Evolutionary conservation across 1,140 invertebrate genomes (phyloP).

Genomic region (Piezodorus guildinii): DNA sequence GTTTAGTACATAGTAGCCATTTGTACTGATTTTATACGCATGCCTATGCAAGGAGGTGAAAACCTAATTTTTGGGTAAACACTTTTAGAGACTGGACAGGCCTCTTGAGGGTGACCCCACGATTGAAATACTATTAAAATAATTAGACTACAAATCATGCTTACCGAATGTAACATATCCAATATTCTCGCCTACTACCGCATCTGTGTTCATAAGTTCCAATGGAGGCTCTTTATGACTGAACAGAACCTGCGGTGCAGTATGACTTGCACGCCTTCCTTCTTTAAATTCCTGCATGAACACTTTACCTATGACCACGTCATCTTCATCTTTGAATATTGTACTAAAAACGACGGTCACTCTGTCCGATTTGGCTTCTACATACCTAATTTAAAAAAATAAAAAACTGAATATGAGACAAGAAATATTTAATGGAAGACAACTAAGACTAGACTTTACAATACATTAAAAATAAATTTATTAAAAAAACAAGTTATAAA

Average conservation of each 20-base stretch:
- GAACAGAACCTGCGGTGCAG: slow-evolving; percentile 83
- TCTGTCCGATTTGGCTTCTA: slow-evolving; percentile 93
- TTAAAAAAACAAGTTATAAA: too few relatives aligned
- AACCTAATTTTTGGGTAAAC: too few relatives aligned
- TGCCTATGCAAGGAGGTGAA: too few relatives aligned
- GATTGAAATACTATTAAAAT: too few relatives aligned
- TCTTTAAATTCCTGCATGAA: slow-evolving; percentile 99
- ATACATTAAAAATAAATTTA: too few relatives aligned
- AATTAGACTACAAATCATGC: slow-evolving; percentile 26
- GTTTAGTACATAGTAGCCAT: too few relatives aligned
- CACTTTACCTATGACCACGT: slow-evolving; percentile 96
- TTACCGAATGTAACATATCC: slow-evolving; percentile 98
- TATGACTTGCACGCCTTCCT: slow-evolving; percentile 90
- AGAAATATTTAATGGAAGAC: too few relatives aligned
- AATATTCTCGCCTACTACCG: slow-evolving; percentile 90
- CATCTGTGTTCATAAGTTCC: slow-evolving; percentile 88
- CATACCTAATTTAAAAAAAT: slow-evolving; percentile 63
- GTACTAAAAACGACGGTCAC: slow-evolving; percentile 99
- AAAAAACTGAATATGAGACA: neutral
- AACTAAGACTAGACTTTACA: too few relatives aligned
- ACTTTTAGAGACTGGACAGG: too few relatives aligned
- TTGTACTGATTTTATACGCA: too few relatives aligned
- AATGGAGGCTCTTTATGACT: slow-evolving; percentile 91
- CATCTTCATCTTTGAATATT: slow-evolving; percentile 95
- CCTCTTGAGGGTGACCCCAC: too few relatives aligned